These are phyloP conservation scores for Menidia menidia DNA, from an alignment of 2,797 vertebrate genomes.

Conservation along the genomic window DNA sequence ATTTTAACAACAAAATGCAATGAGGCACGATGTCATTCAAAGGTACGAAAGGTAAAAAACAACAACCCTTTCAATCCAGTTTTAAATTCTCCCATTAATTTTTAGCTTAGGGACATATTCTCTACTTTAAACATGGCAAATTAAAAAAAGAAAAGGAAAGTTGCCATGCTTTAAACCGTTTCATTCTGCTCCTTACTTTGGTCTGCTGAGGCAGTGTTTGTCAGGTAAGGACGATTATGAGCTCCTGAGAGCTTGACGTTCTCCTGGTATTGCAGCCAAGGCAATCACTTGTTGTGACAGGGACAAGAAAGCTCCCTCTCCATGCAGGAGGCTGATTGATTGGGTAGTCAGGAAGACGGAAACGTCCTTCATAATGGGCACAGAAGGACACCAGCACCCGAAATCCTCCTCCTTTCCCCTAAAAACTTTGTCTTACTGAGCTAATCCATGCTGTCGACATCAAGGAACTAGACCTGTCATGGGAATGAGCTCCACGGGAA, in stretches of 20 bases:
- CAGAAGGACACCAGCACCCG: slow-evolving; percentile 59
- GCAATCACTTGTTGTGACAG: slow-evolving; percentile 78
- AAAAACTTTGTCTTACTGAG: slow-evolving; percentile 65
- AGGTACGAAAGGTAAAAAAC: too few species aligned
- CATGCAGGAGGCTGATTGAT: slow-evolving; percentile 81
- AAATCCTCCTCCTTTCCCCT: slow-evolving; percentile 47
- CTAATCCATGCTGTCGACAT: slow-evolving; percentile 66
- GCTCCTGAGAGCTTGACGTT: slow-evolving; percentile 64
- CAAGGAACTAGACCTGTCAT: slow-evolving; percentile 49
- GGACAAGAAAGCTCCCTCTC: slow-evolving; percentile 75
- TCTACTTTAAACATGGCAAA: slow-evolving; percentile 8
- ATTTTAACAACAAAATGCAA: too few species aligned
- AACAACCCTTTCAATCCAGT: background rate
- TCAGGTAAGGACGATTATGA: slow-evolving; percentile 71
- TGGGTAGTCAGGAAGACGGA: slow-evolving; percentile 71
- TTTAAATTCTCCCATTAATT: slow-evolving; percentile 2
- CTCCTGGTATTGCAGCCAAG: slow-evolving; percentile 60
- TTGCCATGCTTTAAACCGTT: slow-evolving; percentile 9
- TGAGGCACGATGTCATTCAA: too few species aligned
- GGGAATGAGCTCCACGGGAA: slow-evolving; percentile 60
- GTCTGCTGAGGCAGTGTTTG: slow-evolving; percentile 50
- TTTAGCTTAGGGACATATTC: background rate
- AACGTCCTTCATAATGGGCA: slow-evolving; percentile 74
- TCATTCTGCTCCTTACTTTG: slow-evolving; percentile 48
- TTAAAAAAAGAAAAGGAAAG: slow-evolving; percentile 1